Evolutionary conservation across 1,140 invertebrate genomes (phyloP).

Genomic region (Drosophila nigrodunni): DNA sequence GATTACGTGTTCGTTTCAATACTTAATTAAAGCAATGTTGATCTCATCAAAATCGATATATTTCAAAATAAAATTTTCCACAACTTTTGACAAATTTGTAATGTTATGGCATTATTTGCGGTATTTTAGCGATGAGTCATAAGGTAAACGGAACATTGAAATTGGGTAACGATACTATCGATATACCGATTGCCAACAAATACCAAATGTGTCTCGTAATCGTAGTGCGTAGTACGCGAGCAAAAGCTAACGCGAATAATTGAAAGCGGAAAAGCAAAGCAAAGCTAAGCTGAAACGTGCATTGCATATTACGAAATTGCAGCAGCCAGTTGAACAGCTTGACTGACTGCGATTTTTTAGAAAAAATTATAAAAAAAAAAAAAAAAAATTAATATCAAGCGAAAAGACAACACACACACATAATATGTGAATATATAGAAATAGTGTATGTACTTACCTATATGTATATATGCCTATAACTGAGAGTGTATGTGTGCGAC

Average conservation of each 20-base stretch:
- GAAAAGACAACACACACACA: conserved; percentile 41
- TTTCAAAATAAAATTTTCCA: no score
- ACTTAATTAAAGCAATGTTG: neutral
- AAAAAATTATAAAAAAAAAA: conserved; percentile 20
- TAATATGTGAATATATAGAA: conserved; percentile 40
- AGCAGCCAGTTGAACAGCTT: conserved; percentile 40
- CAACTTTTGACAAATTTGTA: no score
- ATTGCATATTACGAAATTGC: conserved; percentile 59
- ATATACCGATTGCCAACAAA: conserved; percentile 33
- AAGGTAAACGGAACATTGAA: neutral
- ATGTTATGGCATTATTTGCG: no score
- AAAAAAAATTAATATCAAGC: conserved; percentile 8
- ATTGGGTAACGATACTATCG: conserved; percentile 12
- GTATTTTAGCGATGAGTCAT: no score
- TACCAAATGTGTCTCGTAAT: conserved; percentile 43
- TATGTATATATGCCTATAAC: conserved; percentile 18
- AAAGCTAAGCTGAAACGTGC: conserved; percentile 47
- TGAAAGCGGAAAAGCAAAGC: conserved; percentile 42
- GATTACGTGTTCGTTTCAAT: neutral
- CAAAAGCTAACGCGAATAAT: conserved; percentile 50
- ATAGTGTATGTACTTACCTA: conserved; percentile 35
- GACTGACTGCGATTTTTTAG: conserved; percentile 27
- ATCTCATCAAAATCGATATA: neutral
- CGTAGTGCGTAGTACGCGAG: conserved; percentile 47
- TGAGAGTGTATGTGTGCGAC: conserved; percentile 9